phyloP scores from a whole-genome alignment of 2,888 invertebrate genomes.

The Autographa pulchrina region DNA sequence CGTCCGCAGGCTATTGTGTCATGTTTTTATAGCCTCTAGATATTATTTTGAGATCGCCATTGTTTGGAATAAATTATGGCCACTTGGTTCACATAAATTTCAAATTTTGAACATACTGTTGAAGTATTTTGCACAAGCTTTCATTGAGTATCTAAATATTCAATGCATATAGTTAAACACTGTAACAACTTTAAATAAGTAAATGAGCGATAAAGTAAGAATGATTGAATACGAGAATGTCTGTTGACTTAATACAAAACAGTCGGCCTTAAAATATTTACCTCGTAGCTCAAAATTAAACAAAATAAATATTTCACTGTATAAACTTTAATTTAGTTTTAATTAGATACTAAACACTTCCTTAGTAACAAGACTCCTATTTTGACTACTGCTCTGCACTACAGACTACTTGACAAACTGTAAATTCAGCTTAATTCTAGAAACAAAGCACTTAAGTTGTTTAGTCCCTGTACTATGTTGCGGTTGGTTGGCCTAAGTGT shows the following conservation, averaged over 20 bases:
- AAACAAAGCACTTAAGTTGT: slow-evolving; percentile 57
- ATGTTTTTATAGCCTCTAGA: slow-evolving; percentile 56
- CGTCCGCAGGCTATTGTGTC: slow-evolving; percentile 50
- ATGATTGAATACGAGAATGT: too few species aligned
- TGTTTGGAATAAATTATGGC: slow-evolving; percentile 52
- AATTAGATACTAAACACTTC: slow-evolving; percentile 15
- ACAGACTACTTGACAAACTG: slow-evolving; percentile 51
- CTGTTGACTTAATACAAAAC: too few species aligned
- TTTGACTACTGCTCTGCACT: slow-evolving; percentile 27
- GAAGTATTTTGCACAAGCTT: slow-evolving; percentile 45
- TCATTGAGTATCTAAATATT: slow-evolving; percentile 5
- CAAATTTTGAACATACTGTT: slow-evolving; percentile 39
- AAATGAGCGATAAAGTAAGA: too few species aligned
- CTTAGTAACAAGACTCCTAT: slow-evolving; percentile 33
- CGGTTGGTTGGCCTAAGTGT: slow-evolving; percentile 56
- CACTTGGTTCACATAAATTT: slow-evolving; percentile 44
- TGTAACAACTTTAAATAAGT: too few species aligned
- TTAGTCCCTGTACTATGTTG: slow-evolving; percentile 54
- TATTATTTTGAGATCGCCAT: slow-evolving; percentile 56
- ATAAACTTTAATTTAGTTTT: not conserved
- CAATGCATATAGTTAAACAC: too few species aligned
- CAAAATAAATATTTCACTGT: too few species aligned
- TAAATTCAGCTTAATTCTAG: slow-evolving; percentile 57
- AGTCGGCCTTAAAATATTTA: not conserved
- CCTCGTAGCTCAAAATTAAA: not conserved